phyloP scores from a whole-genome alignment of 2,797 vertebrate species.

The Gallinago solitaria region DNA sequence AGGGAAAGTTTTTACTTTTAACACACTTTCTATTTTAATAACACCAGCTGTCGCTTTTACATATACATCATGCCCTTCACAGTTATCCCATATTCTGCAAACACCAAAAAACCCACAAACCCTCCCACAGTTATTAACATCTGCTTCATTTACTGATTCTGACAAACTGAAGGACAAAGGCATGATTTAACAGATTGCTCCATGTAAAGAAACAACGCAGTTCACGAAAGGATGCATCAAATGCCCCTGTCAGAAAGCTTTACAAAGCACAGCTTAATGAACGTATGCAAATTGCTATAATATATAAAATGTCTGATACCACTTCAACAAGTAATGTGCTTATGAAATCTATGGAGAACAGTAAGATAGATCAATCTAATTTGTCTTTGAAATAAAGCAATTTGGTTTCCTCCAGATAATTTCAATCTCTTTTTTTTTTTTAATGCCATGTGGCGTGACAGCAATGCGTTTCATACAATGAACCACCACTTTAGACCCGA shows the following conservation, averaged over 20 bases:
- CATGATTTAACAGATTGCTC: constrained; percentile 43
- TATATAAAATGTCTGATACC: constrained; percentile 60
- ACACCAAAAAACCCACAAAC: not conserved
- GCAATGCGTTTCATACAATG: not conserved
- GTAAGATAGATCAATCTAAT: constrained; percentile 41
- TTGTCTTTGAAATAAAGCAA: constrained; percentile 55
- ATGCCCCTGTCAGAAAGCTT: constrained; percentile 59
- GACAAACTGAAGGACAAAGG: constrained; percentile 57
- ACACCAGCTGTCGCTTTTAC: not conserved
- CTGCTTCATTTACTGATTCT: constrained; percentile 20
- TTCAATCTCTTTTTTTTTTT: constrained; percentile 26
- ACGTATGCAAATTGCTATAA: constrained; percentile 63
- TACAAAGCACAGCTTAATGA: constrained; percentile 63
- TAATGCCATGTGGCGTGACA: constrained; percentile 10
- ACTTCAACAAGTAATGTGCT: constrained; percentile 49
- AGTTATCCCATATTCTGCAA: constrained; percentile 11
- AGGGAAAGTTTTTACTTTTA: constrained; percentile 30
- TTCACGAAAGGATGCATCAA: constrained; percentile 49
- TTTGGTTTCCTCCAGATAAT: constrained; percentile 54
- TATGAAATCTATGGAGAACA: constrained; percentile 15
- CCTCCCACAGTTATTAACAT: constrained; percentile 48
- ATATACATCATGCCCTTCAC: constrained; percentile 34
- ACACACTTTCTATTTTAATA: constrained; percentile 27
- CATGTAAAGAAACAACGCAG: constrained; percentile 14
- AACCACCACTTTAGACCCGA: not conserved